Conservation (phyloP, 1,140 invertebrate genomes). For the Saccostrea glomerata region DNA sequence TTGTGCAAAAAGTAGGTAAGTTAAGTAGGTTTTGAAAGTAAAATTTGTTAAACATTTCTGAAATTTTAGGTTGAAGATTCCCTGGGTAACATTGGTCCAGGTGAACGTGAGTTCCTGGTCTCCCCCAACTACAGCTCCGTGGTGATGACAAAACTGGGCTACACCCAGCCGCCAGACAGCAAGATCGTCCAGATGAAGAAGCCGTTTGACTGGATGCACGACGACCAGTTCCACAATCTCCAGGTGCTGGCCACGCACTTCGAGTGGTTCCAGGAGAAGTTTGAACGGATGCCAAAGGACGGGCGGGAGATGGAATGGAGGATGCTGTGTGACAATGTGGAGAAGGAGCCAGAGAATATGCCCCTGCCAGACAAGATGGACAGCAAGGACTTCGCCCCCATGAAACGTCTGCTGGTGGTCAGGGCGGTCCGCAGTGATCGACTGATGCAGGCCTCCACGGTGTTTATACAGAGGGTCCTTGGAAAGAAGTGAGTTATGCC, state of each 20-base stretch:
- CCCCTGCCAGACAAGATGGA: constrained; percentile 78
- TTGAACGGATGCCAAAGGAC: constrained; percentile 77
- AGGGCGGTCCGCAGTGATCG: constrained; percentile 76
- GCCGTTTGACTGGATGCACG: constrained; percentile 80
- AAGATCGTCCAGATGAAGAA: constrained; percentile 76
- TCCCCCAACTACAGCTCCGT: constrained; percentile 76
- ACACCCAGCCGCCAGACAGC: constrained; percentile 63
- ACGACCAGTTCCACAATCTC: constrained; percentile 79
- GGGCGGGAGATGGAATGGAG: constrained; percentile 78
- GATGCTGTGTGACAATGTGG: constrained; percentile 75
- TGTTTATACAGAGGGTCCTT: constrained; percentile 74
- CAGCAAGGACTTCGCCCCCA: constrained; percentile 69
- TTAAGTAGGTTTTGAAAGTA: too few species aligned
- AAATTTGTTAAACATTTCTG: too few species aligned
- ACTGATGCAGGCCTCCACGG: constrained; percentile 73
- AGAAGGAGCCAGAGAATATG: constrained; percentile 72
- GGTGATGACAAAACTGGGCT: constrained; percentile 73
- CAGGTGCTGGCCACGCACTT: constrained; percentile 74
- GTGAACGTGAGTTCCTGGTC: constrained; percentile 77
- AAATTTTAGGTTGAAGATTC: constrained; percentile 77
- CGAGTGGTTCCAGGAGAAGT: constrained; percentile 75
- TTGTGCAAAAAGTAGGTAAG: background rate
- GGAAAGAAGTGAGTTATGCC: constrained; percentile 75
- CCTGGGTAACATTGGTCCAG: constrained; percentile 68
- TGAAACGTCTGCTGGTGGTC: constrained; percentile 76